Evolutionary conservation across 2,797 vertebrate genomes (phyloP).

Genomic region (Paguma larvata): DNA sequence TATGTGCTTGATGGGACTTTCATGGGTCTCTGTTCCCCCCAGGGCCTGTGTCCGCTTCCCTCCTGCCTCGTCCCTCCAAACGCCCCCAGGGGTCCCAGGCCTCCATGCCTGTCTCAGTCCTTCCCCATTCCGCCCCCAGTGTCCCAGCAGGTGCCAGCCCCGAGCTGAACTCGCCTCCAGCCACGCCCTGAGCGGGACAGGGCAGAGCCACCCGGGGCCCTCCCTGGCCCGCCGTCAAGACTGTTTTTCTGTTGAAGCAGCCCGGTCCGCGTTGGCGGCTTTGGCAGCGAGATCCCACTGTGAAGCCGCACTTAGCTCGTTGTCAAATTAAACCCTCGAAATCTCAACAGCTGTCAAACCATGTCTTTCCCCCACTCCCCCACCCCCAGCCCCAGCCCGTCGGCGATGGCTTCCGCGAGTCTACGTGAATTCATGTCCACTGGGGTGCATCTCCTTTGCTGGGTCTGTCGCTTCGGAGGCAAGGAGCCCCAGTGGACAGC

Average conservation of each 20-base stretch:
- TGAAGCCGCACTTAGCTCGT: slow-evolving; percentile 72
- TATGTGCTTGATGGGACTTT: neutral
- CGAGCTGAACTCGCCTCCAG: neutral
- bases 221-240: neutral
- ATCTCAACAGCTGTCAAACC: slow-evolving; percentile 72
- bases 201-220: neutral
- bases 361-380: neutral
- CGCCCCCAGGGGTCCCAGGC: too few species aligned
- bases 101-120: neutral
- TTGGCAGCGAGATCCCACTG: slow-evolving; percentile 56
- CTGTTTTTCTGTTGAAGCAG: neutral
- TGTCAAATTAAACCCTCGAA: slow-evolving; percentile 73
- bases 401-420: neutral
- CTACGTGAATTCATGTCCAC: neutral
- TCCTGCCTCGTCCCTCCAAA: neutral
- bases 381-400: neutral
- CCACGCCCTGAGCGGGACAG: neutral
- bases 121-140: neutral
- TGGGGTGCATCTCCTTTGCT: neutral
- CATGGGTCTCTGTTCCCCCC: neutral
- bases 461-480: neutral
- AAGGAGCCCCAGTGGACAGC: rapidly evolving
- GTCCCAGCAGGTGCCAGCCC: neutral
- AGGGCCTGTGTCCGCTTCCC: too few species aligned
- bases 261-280: slow-evolving; percentile 10